Evolutionary conservation across 1,140 invertebrate genomes (phyloP), one percentile per base, ranked within the genome.

Genomic region (Danaus melanippus): DNA sequence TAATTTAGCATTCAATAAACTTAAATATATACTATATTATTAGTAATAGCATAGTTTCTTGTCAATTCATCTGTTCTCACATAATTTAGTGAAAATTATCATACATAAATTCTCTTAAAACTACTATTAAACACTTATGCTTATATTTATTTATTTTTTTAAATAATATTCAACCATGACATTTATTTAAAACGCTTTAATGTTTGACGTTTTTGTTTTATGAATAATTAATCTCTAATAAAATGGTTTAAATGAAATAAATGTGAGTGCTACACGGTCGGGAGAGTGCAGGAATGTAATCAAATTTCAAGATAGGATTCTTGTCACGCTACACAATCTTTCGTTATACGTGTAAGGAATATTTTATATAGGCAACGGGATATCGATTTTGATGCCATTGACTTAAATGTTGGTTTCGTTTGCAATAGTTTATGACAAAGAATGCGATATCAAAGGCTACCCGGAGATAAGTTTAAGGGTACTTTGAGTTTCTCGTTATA

Each of bases 221-320:
- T 32, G 21, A 32, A 32, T 32, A 32, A 32, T 32, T 32, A 5
- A 32, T 32, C 21, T 32, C 21, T 32, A 32, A 32, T 32, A 32
- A 32, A 32, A 32, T 32, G 21, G 5, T 32, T 32, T 32, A 32
- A 32, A 32, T 32, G 21, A 32, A 32, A 53, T 17, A 47, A 10
- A 21, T 41, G 47, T 40, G 12, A 44, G 45, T 6, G 32, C 41
- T 12, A 58, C n/a, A 43, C 41, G 40, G 41, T 45, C 43, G 40
- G 41, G 32, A 21, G 46, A 32, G 45, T 12, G 17, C 50, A 10
- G 49, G 50, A 53, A 58, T 65, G 46, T 58, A 47, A 66, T 66
- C 53, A 56, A 62, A 66, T 66, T 65, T 52, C 56, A 55, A 58
- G 52, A 56, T 52, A 45, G 52, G 58, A 56, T 55, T 56, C 46